phyloP scores from a whole-genome alignment of 2,113 vertebrate genomes.

The Mirza zaza region DNA sequence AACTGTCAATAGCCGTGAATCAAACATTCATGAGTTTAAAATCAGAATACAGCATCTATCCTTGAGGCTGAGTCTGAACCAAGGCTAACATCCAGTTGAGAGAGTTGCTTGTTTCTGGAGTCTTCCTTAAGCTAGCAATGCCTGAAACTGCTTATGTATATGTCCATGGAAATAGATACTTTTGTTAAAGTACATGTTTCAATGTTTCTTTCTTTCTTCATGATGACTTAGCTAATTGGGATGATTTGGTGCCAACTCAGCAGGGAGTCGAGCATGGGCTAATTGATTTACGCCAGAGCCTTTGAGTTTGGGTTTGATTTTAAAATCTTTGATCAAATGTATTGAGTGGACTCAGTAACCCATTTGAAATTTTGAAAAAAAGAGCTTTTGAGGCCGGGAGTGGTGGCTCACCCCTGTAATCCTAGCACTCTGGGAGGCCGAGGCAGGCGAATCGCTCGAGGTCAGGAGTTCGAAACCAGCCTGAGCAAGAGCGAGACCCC shows the following conservation, averaged over 20 bases:
- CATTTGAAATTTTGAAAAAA: neutral
- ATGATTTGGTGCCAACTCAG: slow-evolving; percentile 7
- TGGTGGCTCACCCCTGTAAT: too few species aligned
- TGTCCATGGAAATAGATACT: neutral
- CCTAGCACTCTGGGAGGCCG: too few species aligned
- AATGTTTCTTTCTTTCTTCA: neutral
- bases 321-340: slow-evolving; percentile 37
- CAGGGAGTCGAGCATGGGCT: neutral
- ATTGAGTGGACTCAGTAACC: neutral
- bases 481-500: too few species aligned
- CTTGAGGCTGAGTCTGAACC: slow-evolving; percentile 45
- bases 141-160: neutral
- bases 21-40: slow-evolving; percentile 73
- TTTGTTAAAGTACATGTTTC: neutral
- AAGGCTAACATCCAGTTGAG: neutral
- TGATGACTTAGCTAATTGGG: neutral
- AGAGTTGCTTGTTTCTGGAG: neutral
- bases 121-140: neutral
- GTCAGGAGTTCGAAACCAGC: too few species aligned
- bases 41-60: slow-evolving; percentile 47
- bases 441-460: too few species aligned
- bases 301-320: slow-evolving; percentile 23
- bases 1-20: slow-evolving; percentile 71
- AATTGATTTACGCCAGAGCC: neutral
- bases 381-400: neutral